Percentiles rank a stretch among this genome's conserved stretches.
These are phyloP conservation scores for Lucifuga dentata DNA, from an alignment of 2,113 vertebrate genomes.

Conservation along the genomic window DNA sequence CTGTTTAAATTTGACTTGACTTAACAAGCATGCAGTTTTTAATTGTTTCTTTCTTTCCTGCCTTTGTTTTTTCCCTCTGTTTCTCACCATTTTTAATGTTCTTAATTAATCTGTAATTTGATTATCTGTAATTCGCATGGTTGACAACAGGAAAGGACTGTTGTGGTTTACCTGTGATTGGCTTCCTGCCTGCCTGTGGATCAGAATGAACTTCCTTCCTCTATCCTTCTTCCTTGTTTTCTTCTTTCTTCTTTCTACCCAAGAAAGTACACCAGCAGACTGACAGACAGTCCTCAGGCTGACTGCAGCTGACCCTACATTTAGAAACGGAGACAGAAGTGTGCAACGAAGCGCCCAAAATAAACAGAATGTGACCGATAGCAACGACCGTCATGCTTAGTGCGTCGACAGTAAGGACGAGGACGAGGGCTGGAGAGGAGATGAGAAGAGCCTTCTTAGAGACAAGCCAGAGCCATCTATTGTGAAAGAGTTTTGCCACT, in stretches of 20 bases:
- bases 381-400: slow-evolving; percentile 68
- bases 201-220: slow-evolving; percentile 40
- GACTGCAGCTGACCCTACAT: slow-evolving; percentile 68
- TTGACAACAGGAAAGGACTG: slow-evolving; percentile 63
- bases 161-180: slow-evolving; percentile 51
- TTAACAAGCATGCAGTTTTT: slow-evolving; percentile 23
- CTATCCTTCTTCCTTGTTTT: slow-evolving; percentile 12
- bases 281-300: slow-evolving; percentile 58
- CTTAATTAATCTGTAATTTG: slow-evolving; percentile 70
- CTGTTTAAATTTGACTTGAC: slow-evolving; percentile 30
- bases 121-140: slow-evolving; percentile 71
- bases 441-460: slow-evolving; percentile 57
- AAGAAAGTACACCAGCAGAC: slow-evolving; percentile 20
- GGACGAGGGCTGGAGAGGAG: slow-evolving; percentile 57
- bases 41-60: slow-evolving; percentile 7
- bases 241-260: slow-evolving; percentile 30
- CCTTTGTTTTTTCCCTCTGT: slow-evolving; percentile 15
- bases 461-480: slow-evolving; percentile 53
- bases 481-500: slow-evolving; percentile 46
- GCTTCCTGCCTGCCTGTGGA: slow-evolving; percentile 44
- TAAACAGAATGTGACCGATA: slow-evolving; percentile 77
- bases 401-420: slow-evolving; percentile 52
- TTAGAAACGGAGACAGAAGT: slow-evolving; percentile 74
- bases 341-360: slow-evolving; percentile 67
- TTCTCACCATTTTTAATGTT: slow-evolving; percentile 44